Percentiles rank a stretch among this genome's conserved stretches.
Conservation (phyloP, 2,888 invertebrate species). For the Erebia epiphron region DNA sequence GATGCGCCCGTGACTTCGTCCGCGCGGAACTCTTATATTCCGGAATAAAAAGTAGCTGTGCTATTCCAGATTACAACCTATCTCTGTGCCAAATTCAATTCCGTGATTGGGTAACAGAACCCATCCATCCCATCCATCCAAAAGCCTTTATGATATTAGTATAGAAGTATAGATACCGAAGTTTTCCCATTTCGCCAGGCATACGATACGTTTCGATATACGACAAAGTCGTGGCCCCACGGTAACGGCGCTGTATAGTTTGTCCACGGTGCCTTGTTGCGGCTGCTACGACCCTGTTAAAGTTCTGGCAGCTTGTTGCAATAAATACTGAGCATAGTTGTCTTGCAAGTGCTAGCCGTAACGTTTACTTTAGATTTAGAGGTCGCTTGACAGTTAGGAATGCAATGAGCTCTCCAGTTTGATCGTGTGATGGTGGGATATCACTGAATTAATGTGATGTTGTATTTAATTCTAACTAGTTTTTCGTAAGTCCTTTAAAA, state of each 20-base stretch:
- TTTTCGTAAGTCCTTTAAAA: too few relatives aligned
- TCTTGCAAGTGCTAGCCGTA: conserved; percentile 22
- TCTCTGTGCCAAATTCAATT: too few relatives aligned
- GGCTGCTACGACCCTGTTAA: conserved; percentile 31
- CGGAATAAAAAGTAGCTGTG: too few relatives aligned
- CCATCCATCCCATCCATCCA: too few relatives aligned
- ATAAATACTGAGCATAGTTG: conserved; percentile 33
- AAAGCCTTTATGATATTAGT: too few relatives aligned
- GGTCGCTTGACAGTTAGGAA: conserved; percentile 15
- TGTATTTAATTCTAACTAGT: neutral
- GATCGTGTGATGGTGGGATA: neutral
- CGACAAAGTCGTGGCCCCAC: conserved; percentile 9
- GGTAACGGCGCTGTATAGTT: conserved; percentile 21
- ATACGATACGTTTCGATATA: neutral
- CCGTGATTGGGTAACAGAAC: too few relatives aligned
- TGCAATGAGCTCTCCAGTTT: conserved; percentile 12
- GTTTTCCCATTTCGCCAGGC: too few relatives aligned
- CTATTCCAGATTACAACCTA: too few relatives aligned
- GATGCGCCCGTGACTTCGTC: too few relatives aligned
- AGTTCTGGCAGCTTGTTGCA: conserved; percentile 33
- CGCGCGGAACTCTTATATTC: too few relatives aligned
- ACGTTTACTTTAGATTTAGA: conserved; percentile 25
- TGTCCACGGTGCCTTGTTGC: conserved; percentile 33
- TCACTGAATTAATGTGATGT: neutral
- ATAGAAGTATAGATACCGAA: too few relatives aligned